phyloP scores from a whole-genome alignment of 2,113 vertebrate genomes.

The Paradoxurus hermaphroditus region DNA sequence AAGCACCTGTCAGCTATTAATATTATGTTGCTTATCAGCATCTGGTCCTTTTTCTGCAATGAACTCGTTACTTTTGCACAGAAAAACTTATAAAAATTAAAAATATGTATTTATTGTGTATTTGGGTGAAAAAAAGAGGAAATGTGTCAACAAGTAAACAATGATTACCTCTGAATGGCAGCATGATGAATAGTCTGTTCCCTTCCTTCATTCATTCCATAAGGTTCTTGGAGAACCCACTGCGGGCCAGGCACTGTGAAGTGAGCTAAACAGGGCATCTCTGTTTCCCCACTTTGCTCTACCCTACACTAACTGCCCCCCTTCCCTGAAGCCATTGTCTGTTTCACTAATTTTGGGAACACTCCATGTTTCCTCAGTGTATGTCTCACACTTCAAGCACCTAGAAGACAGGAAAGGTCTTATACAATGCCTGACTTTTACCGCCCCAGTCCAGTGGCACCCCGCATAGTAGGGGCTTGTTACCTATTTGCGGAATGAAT shows the following conservation, averaged over 20 bases:
- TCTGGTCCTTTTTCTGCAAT: neutral
- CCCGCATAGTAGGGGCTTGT: neutral
- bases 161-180: neutral
- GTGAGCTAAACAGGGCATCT: neutral
- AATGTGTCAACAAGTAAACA: neutral
- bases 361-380: neutral
- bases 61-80: neutral
- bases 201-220: neutral
- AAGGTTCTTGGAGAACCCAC: neutral
- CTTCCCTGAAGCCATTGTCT: neutral
- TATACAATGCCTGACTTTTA: neutral
- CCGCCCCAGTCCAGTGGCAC: neutral
- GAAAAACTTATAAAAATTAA: neutral
- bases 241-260: neutral
- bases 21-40: neutral
- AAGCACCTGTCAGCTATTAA: neutral
- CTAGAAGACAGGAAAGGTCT: neutral
- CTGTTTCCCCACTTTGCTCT: neutral
- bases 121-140: neutral
- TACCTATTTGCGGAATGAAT: neutral
- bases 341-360: neutral
- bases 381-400: neutral
- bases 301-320: neutral
- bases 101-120: neutral
- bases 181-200: neutral